A percentile compares a stretch with the other conserved stretches of the same genome.
Conservation (phyloP, 2,888 invertebrate genomes). For the Eupithecia insigniata region DNA sequence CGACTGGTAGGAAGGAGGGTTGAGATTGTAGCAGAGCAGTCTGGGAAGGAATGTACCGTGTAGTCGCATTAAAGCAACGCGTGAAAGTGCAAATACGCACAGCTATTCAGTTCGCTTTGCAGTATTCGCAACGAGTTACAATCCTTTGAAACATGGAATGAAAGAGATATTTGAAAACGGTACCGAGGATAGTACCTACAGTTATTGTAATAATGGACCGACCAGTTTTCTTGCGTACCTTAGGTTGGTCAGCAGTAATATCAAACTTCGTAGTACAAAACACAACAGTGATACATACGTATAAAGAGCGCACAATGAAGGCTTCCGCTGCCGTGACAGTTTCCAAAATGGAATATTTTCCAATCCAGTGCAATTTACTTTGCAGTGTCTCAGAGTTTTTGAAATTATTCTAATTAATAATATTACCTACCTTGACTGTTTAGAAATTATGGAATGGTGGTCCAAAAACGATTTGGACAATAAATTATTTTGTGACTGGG, state of each 20-base stretch:
- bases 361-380: not conserved
- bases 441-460: not conserved
- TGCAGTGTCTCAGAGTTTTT: not conserved
- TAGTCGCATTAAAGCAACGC: not conserved
- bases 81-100: constrained; percentile 52
- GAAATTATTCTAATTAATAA: too few relatives aligned
- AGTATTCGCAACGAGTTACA: constrained; percentile 61
- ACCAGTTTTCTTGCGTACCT: not conserved
- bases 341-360: not conserved
- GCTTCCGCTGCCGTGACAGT: not conserved
- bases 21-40: not conserved
- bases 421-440: not conserved
- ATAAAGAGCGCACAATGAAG: not conserved
- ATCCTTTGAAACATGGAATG: not conserved
- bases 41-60: not conserved
- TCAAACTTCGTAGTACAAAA: not conserved
- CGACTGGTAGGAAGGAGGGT: not conserved
- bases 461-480: not conserved
- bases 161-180: not conserved
- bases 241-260: not conserved
- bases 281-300: not conserved
- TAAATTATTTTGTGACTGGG: not conserved
- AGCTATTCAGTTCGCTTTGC: constrained; percentile 74
- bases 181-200: too few relatives aligned
- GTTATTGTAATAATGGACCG: too few relatives aligned